These are phyloP conservation scores for Sebastolobus altivelis DNA, from an alignment of 2,797 vertebrate genomes.

Conservation along the genomic window DNA sequence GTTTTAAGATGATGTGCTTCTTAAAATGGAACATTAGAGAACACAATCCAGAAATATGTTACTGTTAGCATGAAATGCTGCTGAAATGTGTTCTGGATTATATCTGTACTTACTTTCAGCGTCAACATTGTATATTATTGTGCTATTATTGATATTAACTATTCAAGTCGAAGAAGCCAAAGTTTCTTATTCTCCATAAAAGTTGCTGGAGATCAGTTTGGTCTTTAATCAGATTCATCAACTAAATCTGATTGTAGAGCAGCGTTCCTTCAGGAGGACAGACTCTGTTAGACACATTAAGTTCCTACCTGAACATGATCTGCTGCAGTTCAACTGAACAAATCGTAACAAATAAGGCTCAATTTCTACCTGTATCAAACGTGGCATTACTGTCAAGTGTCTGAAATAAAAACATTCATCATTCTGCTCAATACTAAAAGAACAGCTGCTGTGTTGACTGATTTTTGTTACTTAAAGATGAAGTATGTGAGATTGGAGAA, in stretches of 20 bases:
- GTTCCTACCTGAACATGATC: not conserved
- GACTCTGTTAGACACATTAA: not conserved
- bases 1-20: not conserved
- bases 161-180: not conserved
- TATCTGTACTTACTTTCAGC: slow-evolving; percentile 8
- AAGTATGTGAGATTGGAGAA: too few species aligned
- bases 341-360: not conserved
- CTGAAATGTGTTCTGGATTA: not conserved
- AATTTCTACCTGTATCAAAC: slow-evolving; percentile 18
- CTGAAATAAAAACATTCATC: slow-evolving; percentile 53
- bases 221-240: not conserved
- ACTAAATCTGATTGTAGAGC: not conserved
- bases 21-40: not conserved
- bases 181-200: not conserved
- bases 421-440: not conserved
- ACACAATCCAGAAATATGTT: not conserved
- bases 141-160: not conserved
- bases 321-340: not conserved
- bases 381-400: slow-evolving; percentile 27
- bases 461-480: not conserved
- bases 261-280: not conserved
- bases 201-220: slow-evolving; percentile 6
- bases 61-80: not conserved
- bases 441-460: not conserved
- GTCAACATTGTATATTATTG: not conserved